Evolutionary conservation across 2,797 vertebrate genomes (phyloP).

Genomic region (Acanthurus tractus): DNA sequence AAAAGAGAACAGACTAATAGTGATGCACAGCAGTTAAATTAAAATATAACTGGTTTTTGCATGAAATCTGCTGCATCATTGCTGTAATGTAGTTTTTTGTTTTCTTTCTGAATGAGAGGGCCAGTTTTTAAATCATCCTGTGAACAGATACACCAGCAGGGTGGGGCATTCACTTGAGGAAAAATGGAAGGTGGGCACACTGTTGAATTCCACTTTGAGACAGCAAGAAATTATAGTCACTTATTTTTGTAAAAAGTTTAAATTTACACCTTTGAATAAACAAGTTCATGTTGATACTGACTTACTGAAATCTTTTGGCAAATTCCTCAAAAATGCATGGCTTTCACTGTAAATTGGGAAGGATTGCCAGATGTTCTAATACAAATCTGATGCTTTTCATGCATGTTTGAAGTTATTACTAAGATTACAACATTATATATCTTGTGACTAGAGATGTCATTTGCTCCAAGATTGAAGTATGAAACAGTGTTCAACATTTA

Average conservation of each 20-base stretch:
- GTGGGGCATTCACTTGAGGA: constrained; percentile 34
- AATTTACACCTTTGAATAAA: constrained; percentile 18
- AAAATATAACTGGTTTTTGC: constrained; percentile 12
- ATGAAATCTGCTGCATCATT: constrained; percentile 28
- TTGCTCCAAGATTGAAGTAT: constrained; percentile 1
- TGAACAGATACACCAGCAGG: constrained; percentile 27
- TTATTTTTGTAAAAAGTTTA: constrained; percentile 2
- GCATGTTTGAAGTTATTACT: neutral
- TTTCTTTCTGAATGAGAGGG: constrained; percentile 32
- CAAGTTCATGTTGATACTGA: neutral
- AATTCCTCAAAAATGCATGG: neutral
- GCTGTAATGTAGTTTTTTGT: neutral
- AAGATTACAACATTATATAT: constrained; percentile 11
- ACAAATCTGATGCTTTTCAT: constrained; percentile 16
- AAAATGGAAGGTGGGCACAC: neutral
- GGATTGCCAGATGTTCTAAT: constrained; percentile 10
- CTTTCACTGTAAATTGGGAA: constrained; percentile 13
- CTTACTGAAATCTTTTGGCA: neutral
- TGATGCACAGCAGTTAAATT: constrained; percentile 2
- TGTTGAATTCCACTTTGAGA: constrained; percentile 19
- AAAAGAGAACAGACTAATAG: constrained; percentile 22
- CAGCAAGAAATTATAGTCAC: neutral
- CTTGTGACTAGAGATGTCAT: neutral
- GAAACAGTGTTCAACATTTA: constrained; percentile 20
- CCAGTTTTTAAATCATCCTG: constrained; percentile 36